These are phyloP conservation scores for Peromyscus maniculatus DNA, from an alignment of 2,113 vertebrate species.

Conservation along the genomic window DNA sequence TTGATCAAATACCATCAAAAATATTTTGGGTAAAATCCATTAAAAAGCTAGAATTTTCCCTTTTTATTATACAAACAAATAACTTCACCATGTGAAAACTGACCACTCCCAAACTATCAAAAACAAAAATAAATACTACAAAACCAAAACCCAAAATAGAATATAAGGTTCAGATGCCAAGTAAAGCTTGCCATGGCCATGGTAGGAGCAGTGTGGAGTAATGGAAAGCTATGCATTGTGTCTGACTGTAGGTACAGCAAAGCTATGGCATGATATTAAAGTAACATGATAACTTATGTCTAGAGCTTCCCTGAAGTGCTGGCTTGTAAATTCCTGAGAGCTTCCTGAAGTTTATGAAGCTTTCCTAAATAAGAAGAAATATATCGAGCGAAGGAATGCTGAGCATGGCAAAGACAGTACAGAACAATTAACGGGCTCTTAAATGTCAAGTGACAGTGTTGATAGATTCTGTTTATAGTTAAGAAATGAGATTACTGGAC, in stretches of 20 bases:
- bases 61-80: conserved; percentile 24
- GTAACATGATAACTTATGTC: conserved; percentile 29
- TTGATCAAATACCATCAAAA: not conserved
- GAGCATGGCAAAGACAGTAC: not conserved
- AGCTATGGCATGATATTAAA: conserved; percentile 1
- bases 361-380: conserved; percentile 51
- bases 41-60: not conserved
- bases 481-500: not conserved
- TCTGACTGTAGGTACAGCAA: not conserved
- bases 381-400: conserved; percentile 52
- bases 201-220: not conserved
- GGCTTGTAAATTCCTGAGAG: conserved; percentile 44
- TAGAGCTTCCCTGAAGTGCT: not conserved
- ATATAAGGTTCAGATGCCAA: not conserved
- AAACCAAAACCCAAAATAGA: not conserved
- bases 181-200: not conserved
- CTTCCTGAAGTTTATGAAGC: not conserved
- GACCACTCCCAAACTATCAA: not conserved
- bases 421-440: conserved; percentile 52
- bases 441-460: not conserved
- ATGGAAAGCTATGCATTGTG: not conserved
- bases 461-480: not conserved
- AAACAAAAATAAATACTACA: not conserved
- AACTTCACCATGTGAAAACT: conserved; percentile 19
- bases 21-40: conserved; percentile 44